Evolutionary conservation across 2,113 vertebrate genomes (phyloP).

Genomic region (Callaeas wilsoni): DNA sequence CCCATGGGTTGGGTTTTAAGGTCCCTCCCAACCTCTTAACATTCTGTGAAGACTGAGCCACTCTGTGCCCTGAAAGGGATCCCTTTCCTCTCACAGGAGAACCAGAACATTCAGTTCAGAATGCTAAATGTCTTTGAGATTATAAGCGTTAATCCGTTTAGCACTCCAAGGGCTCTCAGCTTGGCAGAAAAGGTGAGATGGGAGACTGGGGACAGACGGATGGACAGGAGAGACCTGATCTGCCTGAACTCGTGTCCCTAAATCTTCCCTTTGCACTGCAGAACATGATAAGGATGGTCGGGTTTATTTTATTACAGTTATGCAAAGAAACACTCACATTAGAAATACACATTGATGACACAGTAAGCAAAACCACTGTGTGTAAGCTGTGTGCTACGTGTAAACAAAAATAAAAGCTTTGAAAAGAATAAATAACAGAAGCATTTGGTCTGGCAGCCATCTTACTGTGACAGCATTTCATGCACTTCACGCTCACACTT

Average conservation of each 20-base stretch:
- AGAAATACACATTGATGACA: not conserved
- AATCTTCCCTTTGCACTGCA: not conserved
- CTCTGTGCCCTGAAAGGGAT: not conserved
- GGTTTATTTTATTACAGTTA: not conserved
- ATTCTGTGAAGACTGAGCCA: not conserved
- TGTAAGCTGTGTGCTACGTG: not conserved
- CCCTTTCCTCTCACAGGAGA: not conserved
- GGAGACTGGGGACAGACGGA: not conserved
- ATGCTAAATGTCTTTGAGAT: not conserved
- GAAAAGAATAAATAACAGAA: not conserved
- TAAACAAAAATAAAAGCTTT: not conserved
- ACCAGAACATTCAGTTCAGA: not conserved
- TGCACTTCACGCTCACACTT: not conserved
- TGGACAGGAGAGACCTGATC: not conserved
- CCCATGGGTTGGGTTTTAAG: not conserved
- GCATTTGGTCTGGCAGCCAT: constrained; percentile 13
- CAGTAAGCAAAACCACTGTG: fast-evolving
- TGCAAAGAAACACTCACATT: fast-evolving
- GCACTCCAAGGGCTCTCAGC: not conserved
- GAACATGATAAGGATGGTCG: fast-evolving
- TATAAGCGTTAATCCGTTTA: not conserved
- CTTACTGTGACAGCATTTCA: not conserved
- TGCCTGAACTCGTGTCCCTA: not conserved
- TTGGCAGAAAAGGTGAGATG: not conserved
- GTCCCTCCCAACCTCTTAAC: not conserved